phyloP scores from a whole-genome alignment of 2,888 invertebrate species.

The Microchrysa polita region DNA sequence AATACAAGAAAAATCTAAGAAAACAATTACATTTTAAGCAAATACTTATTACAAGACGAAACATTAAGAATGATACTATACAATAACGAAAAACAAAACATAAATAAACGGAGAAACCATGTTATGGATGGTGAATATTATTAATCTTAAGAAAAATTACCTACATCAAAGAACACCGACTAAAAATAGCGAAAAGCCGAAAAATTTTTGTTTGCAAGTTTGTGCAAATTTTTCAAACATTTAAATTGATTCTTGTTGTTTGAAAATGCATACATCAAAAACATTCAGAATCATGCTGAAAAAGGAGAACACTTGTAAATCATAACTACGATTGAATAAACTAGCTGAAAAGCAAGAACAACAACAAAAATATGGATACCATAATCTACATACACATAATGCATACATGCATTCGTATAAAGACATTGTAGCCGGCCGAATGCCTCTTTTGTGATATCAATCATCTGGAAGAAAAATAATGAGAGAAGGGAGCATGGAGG shows the following conservation, averaged over 20 bases:
- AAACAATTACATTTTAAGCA: slow-evolving; percentile 19
- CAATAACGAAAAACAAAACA: slow-evolving; percentile 16
- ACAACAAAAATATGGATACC: not conserved
- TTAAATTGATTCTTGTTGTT: slow-evolving; percentile 6
- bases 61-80: no score
- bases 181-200: not conserved
- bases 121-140: slow-evolving; percentile 10
- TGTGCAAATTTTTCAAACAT: slow-evolving; percentile 16
- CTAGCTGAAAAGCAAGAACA: not conserved
- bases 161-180: no score
- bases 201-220: slow-evolving; percentile 19
- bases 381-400: not conserved
- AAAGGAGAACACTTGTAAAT: not conserved
- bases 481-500: not conserved
- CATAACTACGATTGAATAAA: not conserved
- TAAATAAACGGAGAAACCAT: not conserved
- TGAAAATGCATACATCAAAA: not conserved
- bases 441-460: slow-evolving; percentile 44
- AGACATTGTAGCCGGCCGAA: slow-evolving; percentile 40
- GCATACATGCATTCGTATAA: slow-evolving; percentile 9
- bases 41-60: no score
- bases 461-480: slow-evolving; percentile 30
- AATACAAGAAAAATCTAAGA: not conserved
- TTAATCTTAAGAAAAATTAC: no score
- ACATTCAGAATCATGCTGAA: not conserved